A percentile compares a stretch with the other conserved stretches of the same genome.
Conservation (phyloP, 2,113 vertebrate species). For the Himantopus leucocephalus region DNA sequence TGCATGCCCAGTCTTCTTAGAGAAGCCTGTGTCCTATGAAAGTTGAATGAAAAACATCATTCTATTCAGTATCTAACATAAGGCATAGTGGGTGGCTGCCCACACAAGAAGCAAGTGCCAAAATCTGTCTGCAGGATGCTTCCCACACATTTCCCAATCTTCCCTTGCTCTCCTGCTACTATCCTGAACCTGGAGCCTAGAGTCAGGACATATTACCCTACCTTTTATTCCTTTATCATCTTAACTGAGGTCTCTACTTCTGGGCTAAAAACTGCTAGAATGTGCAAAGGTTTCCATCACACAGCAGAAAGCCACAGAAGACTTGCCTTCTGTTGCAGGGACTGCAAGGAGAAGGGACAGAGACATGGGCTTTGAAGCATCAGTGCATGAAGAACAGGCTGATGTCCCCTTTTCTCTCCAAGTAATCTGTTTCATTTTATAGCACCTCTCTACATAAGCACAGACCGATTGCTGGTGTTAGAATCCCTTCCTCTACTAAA, state of each 20-base stretch:
- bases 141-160: neutral
- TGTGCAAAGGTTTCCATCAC: neutral
- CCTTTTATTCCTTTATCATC: neutral
- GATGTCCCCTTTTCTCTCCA: neutral
- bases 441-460: neutral
- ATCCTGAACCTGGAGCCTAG: neutral
- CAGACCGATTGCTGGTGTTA: neutral
- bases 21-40: neutral
- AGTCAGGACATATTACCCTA: neutral
- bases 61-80: slow-evolving; percentile 1
- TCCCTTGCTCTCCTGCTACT: neutral
- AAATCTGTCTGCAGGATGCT: neutral
- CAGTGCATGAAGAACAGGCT: neutral
- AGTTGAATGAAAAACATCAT: neutral
- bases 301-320: neutral
- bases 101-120: neutral
- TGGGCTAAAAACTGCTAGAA: neutral
- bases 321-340: neutral
- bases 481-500: neutral
- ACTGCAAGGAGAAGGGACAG: neutral
- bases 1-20: neutral
- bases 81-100: slow-evolving; percentile 6
- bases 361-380: neutral
- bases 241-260: neutral
- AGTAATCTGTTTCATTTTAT: neutral